Evolutionary conservation across 2,113 vertebrate genomes (phyloP).

Genomic region (Mesoclemmys tuberculata): DNA sequence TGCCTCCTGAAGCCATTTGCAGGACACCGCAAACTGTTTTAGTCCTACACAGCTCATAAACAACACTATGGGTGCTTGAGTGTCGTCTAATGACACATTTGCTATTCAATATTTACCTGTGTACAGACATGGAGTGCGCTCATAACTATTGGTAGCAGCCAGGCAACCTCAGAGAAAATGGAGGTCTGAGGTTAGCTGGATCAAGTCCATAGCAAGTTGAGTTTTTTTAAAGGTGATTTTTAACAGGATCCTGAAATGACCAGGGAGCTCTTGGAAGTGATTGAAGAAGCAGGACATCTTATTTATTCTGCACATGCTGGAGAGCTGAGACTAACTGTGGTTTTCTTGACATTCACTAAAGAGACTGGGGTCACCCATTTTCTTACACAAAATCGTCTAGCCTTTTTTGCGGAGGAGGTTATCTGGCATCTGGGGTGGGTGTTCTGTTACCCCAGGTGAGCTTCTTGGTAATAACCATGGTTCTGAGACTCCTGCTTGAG

Average conservation of each 20-base stretch:
- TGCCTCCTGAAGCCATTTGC: fast-evolving
- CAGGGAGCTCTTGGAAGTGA: not conserved
- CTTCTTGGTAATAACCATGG: not conserved
- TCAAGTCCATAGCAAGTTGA: not conserved
- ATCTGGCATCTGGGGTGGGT: fast-evolving
- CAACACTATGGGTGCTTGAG: too few species aligned
- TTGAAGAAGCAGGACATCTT: not conserved
- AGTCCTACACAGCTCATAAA: too few species aligned
- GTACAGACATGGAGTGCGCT: fast-evolving
- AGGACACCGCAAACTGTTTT: not conserved
- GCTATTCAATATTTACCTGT: too few species aligned
- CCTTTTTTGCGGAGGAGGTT: not conserved
- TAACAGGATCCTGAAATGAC: not conserved
- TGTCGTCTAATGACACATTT: too few species aligned
- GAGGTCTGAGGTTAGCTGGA: not conserved
- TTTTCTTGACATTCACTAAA: not conserved
- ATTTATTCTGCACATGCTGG: not conserved
- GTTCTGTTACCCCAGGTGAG: not conserved
- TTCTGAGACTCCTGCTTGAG: not conserved
- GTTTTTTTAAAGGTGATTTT: not conserved
- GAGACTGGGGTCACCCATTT: too few species aligned
- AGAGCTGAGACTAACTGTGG: not conserved
- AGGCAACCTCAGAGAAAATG: not conserved
- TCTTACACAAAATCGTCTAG: not conserved
- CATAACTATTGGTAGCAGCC: fast-evolving